A percentile compares a stretch with the other conserved stretches of the same genome.
These are phyloP conservation scores for Stenotaenia linearis DNA, from an alignment of 2,888 invertebrate species.

Conservation along the genomic window DNA sequence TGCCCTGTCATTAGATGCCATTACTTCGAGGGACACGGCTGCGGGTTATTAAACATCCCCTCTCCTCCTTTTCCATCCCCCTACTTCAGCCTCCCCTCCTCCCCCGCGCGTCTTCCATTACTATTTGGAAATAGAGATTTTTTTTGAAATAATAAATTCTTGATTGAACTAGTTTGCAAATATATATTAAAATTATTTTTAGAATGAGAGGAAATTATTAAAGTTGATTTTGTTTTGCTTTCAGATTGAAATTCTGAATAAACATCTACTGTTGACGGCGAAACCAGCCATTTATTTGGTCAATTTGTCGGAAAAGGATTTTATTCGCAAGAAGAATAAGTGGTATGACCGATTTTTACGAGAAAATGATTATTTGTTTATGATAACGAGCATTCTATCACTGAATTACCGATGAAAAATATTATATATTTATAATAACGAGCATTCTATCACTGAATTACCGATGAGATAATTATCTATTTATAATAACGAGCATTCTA, in stretches of 20 bases:
- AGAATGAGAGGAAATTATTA: too few relatives aligned
- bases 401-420: too few relatives aligned
- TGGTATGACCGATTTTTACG: slow-evolving; percentile 60
- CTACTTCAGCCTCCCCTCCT: background rate
- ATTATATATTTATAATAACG: too few relatives aligned
- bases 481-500: too few relatives aligned
- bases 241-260: slow-evolving; percentile 95
- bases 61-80: background rate
- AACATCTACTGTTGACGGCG: slow-evolving; percentile 90
- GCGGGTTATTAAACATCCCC: slow-evolving; percentile 10
- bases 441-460: too few relatives aligned
- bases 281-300: slow-evolving; percentile 96
- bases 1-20: slow-evolving; percentile 19
- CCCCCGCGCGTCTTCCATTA: background rate
- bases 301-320: slow-evolving; percentile 96
- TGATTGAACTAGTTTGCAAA: background rate
- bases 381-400: too few relatives aligned
- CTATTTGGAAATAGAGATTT: background rate
- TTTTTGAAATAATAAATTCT: background rate
- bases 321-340: slow-evolving; percentile 96
- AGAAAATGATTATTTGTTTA: too few relatives aligned
- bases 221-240: slow-evolving; percentile 47
- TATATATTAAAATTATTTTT: background rate
- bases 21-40: slow-evolving; percentile 12
- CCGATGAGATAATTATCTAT: too few relatives aligned